phyloP scores from a whole-genome alignment of 2,797 vertebrate genomes.

The Bucorvus abyssinicus region DNA sequence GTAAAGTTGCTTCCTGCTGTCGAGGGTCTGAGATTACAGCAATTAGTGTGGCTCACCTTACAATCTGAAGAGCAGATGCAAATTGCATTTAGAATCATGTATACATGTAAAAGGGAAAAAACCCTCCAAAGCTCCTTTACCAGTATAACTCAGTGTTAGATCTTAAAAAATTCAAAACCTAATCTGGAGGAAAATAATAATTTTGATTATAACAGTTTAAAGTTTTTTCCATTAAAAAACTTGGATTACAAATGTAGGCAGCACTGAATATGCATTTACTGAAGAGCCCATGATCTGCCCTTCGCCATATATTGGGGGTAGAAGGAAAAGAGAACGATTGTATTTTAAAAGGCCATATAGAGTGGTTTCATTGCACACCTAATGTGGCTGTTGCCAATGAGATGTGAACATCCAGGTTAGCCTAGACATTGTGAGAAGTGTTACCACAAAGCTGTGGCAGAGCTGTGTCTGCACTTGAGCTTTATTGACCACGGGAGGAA shows the following conservation, averaged over 20 bases:
- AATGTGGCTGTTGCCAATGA: not conserved
- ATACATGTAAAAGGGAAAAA: not conserved
- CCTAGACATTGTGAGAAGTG: not conserved
- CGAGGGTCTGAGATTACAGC: not conserved
- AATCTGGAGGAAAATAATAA: not conserved
- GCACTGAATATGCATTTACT: not conserved
- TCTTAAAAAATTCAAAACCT: not conserved
- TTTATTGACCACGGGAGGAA: not conserved
- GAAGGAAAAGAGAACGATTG: not conserved
- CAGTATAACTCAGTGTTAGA: not conserved
- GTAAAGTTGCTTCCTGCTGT: not conserved
- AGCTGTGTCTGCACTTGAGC: not conserved
- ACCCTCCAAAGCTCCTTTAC: not conserved
- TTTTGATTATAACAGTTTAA: not conserved
- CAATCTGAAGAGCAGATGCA: not conserved
- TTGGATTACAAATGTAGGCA: not conserved
- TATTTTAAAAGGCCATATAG: not conserved
- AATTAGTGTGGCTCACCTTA: not conserved
- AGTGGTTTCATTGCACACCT: not conserved
- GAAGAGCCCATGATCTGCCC: not conserved
- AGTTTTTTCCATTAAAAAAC: not conserved
- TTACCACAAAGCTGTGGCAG: not conserved
- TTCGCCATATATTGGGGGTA: not conserved
- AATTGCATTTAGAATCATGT: not conserved
- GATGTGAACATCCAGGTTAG: not conserved